These are phyloP conservation scores for Mesoclemmys tuberculata DNA, from an alignment of 2,113 vertebrate species.

Conservation along the genomic window DNA sequence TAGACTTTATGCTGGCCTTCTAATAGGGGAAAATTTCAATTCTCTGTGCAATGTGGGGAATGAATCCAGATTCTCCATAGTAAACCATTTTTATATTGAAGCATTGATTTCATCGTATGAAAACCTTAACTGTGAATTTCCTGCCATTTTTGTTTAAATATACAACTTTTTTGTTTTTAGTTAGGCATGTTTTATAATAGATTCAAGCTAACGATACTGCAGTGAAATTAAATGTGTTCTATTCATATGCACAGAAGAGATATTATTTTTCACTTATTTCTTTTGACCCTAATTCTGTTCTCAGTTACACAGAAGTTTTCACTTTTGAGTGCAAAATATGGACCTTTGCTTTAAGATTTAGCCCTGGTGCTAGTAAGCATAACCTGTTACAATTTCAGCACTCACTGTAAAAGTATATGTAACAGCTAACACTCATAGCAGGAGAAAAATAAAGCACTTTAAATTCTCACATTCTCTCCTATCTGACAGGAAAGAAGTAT, in stretches of 20 bases:
- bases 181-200: neutral
- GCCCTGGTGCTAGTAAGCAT: neutral
- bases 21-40: neutral
- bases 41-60: neutral
- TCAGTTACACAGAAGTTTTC: neutral
- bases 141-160: neutral
- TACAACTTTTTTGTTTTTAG: neutral
- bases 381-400: neutral
- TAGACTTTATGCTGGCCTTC: neutral
- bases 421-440: neutral
- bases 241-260: neutral
- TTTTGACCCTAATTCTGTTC: neutral
- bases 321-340: neutral
- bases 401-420: neutral
- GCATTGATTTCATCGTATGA: neutral
- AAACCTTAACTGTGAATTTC: neutral
- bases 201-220: neutral
- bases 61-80: accelerated
- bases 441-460: neutral
- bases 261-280: neutral
- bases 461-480: neutral
- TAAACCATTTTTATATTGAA: neutral
- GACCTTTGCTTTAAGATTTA: neutral
- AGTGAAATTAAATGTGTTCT: neutral
- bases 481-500: neutral